These are phyloP conservation scores for Pterois miles DNA, from an alignment of 2,797 vertebrate genomes.

Conservation along the genomic window DNA sequence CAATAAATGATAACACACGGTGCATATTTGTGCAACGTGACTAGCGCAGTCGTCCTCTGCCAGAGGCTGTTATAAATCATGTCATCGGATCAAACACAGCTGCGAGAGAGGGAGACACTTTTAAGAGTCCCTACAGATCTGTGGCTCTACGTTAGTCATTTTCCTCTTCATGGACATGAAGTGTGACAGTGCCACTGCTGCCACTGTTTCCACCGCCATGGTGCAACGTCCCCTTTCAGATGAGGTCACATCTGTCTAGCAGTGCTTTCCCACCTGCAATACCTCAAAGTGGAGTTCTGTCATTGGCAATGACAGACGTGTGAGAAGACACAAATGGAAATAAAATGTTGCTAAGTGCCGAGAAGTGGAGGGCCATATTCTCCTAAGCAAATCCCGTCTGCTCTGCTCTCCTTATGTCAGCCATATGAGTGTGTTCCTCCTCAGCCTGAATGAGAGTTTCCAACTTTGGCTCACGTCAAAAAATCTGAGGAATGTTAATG, in stretches of 20 bases:
- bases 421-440: slow-evolving; percentile 33
- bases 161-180: slow-evolving; percentile 19
- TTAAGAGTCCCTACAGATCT: slow-evolving; percentile 27
- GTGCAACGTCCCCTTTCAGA: slow-evolving; percentile 2
- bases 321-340: background rate
- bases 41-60: slow-evolving; percentile 28
- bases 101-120: slow-evolving; percentile 17
- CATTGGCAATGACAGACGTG: background rate
- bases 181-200: slow-evolving; percentile 14
- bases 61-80: slow-evolving; percentile 52
- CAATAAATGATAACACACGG: slow-evolving; percentile 45
- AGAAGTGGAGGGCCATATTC: background rate
- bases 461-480: slow-evolving; percentile 38
- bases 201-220: slow-evolving; percentile 27
- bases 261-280: slow-evolving; percentile 12
- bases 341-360: slow-evolving; percentile 30
- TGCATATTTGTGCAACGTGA: slow-evolving; percentile 52
- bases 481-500: slow-evolving; percentile 67
- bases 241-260: slow-evolving; percentile 27
- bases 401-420: slow-evolving; percentile 34
- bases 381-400: slow-evolving; percentile 17
- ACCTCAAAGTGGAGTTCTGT: slow-evolving; percentile 11
- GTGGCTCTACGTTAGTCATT: slow-evolving; percentile 6
- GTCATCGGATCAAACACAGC: slow-evolving; percentile 36
- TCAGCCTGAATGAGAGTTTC: slow-evolving; percentile 26